Conservation (phyloP, 2,113 vertebrate species). For the Urocitellus parryii region DNA sequence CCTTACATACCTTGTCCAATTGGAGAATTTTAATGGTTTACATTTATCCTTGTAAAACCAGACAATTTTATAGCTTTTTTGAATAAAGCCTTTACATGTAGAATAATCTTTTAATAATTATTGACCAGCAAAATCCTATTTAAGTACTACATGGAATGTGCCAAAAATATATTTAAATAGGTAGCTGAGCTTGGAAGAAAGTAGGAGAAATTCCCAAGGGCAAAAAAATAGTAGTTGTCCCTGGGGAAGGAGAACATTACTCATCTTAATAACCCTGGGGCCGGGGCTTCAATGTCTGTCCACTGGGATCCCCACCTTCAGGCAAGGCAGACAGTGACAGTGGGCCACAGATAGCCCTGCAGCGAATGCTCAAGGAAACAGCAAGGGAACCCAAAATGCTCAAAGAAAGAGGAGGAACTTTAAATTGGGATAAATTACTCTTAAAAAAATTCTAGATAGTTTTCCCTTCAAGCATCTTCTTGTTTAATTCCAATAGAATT, state of each 20-base stretch:
- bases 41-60: too few relatives aligned
- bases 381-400: background rate
- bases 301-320: background rate
- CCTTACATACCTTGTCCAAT: too few relatives aligned
- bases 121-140: background rate
- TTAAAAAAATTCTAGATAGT: too few relatives aligned
- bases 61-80: too few relatives aligned
- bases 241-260: too few relatives aligned
- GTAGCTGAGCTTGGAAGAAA: background rate
- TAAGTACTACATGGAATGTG: background rate
- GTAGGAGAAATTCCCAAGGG: background rate
- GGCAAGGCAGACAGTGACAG: background rate
- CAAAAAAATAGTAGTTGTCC: background rate
- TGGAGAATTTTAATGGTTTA: too few relatives aligned
- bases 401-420: background rate
- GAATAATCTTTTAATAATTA: too few relatives aligned
- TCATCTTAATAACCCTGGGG: background rate
- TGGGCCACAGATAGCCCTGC: background rate
- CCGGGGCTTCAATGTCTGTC: background rate
- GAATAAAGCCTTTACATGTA: too few relatives aligned
- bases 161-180: background rate
- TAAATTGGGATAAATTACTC: too few relatives aligned
- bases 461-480: too few relatives aligned
- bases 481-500: too few relatives aligned
- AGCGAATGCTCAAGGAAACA: background rate